Evolutionary conservation across 2,888 invertebrate genomes (phyloP), one percentile per base, ranked within the genome.

Genomic region (Eugnorisma glareosa): DNA sequence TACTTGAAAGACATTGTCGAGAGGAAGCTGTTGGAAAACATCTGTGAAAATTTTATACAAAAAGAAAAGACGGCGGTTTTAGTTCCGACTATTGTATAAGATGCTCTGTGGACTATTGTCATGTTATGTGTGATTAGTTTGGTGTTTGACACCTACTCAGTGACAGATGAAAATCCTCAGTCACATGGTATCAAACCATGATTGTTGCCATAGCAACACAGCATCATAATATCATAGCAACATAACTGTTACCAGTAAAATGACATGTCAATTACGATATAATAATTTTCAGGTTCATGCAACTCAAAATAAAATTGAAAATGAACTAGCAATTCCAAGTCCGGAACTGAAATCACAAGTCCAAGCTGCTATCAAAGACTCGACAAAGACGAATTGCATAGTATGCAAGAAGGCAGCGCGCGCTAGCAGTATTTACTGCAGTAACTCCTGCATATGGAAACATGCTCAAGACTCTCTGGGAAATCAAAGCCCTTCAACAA

Each of bases 391-490:
- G 18, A 95, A 94, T 83, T 99, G 99, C 91, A 98, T 98, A 69
- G 98, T 98, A 24, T 99, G 99, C 92, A 98, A 98, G 90, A 98
- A 98, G 89, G 95, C 97, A 31, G 98, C 98, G 0, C 97, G 98
- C n/a, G 97, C 97, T n/a, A 98, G 98, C 90, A 98, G 98, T 73
- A 98, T 99, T 88, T 99, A 99, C 94, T 99, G 99, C 93, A 98
- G 99, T 89, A 98, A 99, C 90, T 97, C 97, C 51, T 99, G 99
- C 92, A 98, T 99, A 89, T 97, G 98, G 78, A 98, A 98, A 88
- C 99, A 99, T 95, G 98, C 98, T 2, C 98, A 98, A 90, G 98
- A 98, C 86, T 97, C 98, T 1, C 89, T 96, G 45, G 94, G 93
- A 45, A 91, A 82, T 76, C 95, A 92, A 81, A 82, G 82, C 28